A percentile compares a stretch with the other conserved stretches of the same genome.
Evolutionary conservation across 2,113 vertebrate genomes (phyloP).

Genomic region (Ibidorhyncha struthersii): DNA sequence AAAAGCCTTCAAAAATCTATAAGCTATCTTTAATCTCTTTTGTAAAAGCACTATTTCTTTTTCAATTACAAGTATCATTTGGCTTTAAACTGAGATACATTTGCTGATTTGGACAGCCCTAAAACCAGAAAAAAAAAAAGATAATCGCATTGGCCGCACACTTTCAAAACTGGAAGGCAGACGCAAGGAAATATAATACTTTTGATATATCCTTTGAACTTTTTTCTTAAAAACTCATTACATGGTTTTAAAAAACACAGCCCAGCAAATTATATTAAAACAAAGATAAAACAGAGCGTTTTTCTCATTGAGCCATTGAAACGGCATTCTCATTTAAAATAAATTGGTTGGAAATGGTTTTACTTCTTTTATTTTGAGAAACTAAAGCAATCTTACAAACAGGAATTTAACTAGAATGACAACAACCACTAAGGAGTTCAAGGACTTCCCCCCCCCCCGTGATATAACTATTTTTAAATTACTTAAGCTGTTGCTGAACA

Average conservation of each 20-base stretch:
- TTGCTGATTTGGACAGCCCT: background rate
- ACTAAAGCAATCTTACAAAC: rapidly evolving
- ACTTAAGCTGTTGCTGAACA: background rate
- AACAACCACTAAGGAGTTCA: background rate
- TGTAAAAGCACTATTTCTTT: background rate
- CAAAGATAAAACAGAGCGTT: background rate
- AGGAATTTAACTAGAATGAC: background rate
- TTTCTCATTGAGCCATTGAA: background rate
- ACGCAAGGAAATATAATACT: background rate
- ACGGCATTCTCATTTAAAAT: background rate
- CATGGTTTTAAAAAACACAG: rapidly evolving
- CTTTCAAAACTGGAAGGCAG: background rate
- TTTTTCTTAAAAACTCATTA: background rate
- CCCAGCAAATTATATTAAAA: background rate
- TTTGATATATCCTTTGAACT: background rate
- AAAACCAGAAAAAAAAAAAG: background rate
- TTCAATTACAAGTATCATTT: background rate
- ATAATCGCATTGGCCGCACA: rapidly evolving
- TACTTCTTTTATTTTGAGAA: background rate
- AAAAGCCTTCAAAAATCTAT: background rate
- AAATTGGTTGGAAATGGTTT: background rate
- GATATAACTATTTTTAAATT: background rate
- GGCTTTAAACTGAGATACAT: background rate
- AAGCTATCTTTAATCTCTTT: background rate
- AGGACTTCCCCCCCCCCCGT: rapidly evolving